phyloP scores from a whole-genome alignment of 2,797 vertebrate genomes.

The Champsocephalus esox region DNA sequence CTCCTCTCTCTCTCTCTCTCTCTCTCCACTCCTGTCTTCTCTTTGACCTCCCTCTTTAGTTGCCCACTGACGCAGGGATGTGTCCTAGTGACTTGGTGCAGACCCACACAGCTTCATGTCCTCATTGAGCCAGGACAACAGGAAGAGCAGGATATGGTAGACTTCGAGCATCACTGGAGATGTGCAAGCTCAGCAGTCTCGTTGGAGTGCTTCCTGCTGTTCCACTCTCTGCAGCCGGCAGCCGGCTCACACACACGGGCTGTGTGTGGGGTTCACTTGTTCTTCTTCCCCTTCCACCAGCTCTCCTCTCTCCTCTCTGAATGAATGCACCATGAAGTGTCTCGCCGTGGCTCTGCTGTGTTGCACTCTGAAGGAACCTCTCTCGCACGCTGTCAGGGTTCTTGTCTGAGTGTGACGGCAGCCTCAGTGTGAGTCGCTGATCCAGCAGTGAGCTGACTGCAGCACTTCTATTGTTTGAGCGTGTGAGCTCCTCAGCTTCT shows the following conservation, averaged over 20 bases:
- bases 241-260: constrained; percentile 47
- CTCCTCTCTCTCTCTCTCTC: background rate
- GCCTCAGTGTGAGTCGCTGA: constrained; percentile 77
- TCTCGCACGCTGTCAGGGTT: constrained; percentile 15
- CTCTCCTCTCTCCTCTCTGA: constrained; percentile 68
- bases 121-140: constrained; percentile 19
- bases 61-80: constrained; percentile 36
- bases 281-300: constrained; percentile 42
- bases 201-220: constrained; percentile 65
- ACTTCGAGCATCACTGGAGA: constrained; percentile 22
- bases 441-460: constrained; percentile 77
- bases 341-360: constrained; percentile 24
- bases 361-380: constrained; percentile 60
- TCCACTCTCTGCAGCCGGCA: constrained; percentile 75
- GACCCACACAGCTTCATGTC: background rate
- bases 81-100: constrained; percentile 17
- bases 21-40: background rate
- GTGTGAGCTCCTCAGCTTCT: constrained; percentile 38
- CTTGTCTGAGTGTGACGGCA: constrained; percentile 69
- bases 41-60: constrained; percentile 21
- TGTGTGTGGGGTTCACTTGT: constrained; percentile 22
- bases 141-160: constrained; percentile 18
- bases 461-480: constrained; percentile 73
- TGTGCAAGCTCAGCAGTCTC: constrained; percentile 59
- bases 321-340: constrained; percentile 64